These are phyloP conservation scores for Gymnothorax javanicus DNA, from an alignment of 2,797 vertebrate species.

Conservation along the genomic window DNA sequence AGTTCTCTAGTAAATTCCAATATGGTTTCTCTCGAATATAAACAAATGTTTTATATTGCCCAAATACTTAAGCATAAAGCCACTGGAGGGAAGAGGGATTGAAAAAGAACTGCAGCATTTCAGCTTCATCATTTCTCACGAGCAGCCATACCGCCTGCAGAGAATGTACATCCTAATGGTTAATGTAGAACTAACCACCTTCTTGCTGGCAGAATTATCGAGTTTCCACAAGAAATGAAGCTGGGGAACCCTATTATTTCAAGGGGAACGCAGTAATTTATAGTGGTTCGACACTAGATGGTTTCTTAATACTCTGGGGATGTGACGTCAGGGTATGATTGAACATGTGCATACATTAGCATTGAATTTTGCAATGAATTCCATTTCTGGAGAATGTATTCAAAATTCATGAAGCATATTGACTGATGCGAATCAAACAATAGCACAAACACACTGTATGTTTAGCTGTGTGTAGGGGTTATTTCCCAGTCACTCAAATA, in stretches of 20 bases:
- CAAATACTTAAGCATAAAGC: neutral
- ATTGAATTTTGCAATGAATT: slow-evolving; percentile 26
- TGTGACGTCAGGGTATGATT: slow-evolving; percentile 36
- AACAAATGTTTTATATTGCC: neutral
- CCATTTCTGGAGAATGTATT: neutral
- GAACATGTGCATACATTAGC: slow-evolving; percentile 44
- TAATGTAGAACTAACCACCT: slow-evolving; percentile 7
- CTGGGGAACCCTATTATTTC: slow-evolving; percentile 19
- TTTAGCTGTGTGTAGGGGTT: neutral
- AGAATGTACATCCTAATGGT: neutral
- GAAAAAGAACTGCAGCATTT: neutral
- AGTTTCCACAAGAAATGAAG: slow-evolving; percentile 15
- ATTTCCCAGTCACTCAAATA: no score
- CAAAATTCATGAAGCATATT: neutral
- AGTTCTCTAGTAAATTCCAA: neutral
- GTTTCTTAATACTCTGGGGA: slow-evolving; percentile 35
- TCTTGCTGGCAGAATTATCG: neutral
- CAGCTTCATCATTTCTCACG: slow-evolving; percentile 5
- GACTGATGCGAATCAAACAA: neutral
- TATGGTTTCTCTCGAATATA: neutral
- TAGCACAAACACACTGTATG: neutral
- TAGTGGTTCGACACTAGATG: slow-evolving; percentile 27
- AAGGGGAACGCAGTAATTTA: slow-evolving; percentile 31
- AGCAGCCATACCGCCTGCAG: neutral
- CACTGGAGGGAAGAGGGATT: neutral